A percentile compares a stretch with the other conserved stretches of the same genome.
phyloP scores from a whole-genome alignment of 1,140 invertebrate species.

The Brachionus paranguensis region DNA sequence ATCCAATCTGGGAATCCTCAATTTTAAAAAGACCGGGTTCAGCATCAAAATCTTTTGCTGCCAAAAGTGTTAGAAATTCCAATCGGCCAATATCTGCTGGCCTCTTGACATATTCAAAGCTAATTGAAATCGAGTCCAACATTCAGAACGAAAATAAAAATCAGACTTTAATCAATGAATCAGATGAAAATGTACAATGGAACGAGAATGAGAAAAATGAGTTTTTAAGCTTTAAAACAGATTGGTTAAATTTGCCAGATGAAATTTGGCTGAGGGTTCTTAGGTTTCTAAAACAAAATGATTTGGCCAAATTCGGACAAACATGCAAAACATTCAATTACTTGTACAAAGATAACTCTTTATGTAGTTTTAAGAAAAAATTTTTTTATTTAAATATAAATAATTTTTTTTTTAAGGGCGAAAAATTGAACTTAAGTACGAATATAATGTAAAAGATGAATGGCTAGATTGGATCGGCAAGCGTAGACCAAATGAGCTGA shows the following conservation, averaged over 20 bases:
- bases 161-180: not conserved
- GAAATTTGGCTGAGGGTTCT: constrained; percentile 32
- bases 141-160: not conserved
- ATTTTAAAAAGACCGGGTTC: not conserved
- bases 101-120: not conserved
- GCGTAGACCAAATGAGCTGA: not conserved
- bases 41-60: not conserved
- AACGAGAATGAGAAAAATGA: not conserved
- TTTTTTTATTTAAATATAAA: not conserved
- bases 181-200: not conserved
- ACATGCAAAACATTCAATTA: not conserved
- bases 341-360: constrained; percentile 11
- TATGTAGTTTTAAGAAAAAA: constrained; percentile 2
- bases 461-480: constrained; percentile 35
- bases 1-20: not conserved
- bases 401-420: constrained; percentile 30
- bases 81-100: not conserved
- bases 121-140: constrained; percentile 12
- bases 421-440: constrained; percentile 1
- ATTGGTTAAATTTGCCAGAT: constrained; percentile 33
- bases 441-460: constrained; percentile 7
- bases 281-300: not conserved
- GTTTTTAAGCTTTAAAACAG: not conserved
- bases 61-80: not conserved
- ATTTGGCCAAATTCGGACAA: not conserved